These are phyloP conservation scores for Tinea trinotella DNA, from an alignment of 2,888 invertebrate genomes.

Conservation along the genomic window DNA sequence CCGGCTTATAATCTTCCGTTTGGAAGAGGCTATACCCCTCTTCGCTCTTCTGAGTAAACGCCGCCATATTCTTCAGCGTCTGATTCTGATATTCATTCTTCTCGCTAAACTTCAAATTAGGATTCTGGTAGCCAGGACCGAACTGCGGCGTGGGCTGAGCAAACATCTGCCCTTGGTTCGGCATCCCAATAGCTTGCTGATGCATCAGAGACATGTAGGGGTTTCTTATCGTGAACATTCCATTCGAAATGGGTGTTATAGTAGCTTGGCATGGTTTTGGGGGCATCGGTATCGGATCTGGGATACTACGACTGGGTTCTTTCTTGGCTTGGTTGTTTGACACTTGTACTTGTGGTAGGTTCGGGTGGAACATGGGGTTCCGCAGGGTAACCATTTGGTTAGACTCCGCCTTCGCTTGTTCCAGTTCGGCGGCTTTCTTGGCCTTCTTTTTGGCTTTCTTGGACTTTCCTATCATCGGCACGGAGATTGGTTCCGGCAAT, in stretches of 20 bases:
- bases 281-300: conserved; percentile 63
- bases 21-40: conserved; percentile 63
- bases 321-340: conserved; percentile 32
- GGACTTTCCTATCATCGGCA: conserved; percentile 36
- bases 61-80: conserved; percentile 49
- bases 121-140: conserved; percentile 39
- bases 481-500: conserved; percentile 36
- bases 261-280: conserved; percentile 61
- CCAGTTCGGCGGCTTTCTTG: conserved; percentile 26
- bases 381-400: conserved; percentile 83
- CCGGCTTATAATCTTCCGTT: conserved; percentile 38
- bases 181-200: conserved; percentile 49
- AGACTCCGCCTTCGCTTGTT: conserved; percentile 33
- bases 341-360: conserved; percentile 52
- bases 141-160: conserved; percentile 39
- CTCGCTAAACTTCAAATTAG: conserved; percentile 28
- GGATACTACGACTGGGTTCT: conserved; percentile 43
- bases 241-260: conserved; percentile 69
- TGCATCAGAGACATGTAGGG: conserved; percentile 75
- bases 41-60: conserved; percentile 60
- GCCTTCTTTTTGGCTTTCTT: conserved; percentile 61
- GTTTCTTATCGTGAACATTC: conserved; percentile 89
- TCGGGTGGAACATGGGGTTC: conserved; percentile 83
- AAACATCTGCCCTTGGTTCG: conserved; percentile 25
- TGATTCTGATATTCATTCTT: conserved; percentile 44